Evolutionary conservation across 1,140 invertebrate genomes (phyloP), one percentile per base, ranked within the genome.

Genomic region (Tyrophagus putrescentiae): DNA sequence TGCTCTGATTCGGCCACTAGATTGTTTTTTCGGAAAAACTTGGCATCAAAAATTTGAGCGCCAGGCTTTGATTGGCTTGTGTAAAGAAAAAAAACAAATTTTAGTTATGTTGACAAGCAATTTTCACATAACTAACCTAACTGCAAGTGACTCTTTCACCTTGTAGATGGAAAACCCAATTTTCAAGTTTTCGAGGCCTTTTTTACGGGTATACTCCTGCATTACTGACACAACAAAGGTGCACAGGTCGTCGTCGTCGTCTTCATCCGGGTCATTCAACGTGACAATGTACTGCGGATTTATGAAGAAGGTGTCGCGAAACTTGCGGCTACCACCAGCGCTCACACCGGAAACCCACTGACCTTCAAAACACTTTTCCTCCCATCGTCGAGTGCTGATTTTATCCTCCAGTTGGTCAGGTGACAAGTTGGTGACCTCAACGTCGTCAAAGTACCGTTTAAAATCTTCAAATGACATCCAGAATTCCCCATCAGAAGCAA

Each of bases 401-500:
- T 84, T 82, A 23, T 89, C 85, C 36, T 83, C 82, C 64, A 95
- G 72, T 0, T 89, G 88, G 67, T 96, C 91, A 0, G 95, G 68
- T 6, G 61, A 64, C 25, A 68, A 56, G 59, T 68, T 68, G 29
- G 66, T 67, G 21, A 68, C 66, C 39, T 68, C 68, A n/a, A 68
- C 42, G 5, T 62, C 52, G 4, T 63, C 61, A 54, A 67, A 68
- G 28, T 68, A 68, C 9, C 44, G 36, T 50, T 67, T 61, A 32
- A 68, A 68, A 34, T 68, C 68, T 28, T 65, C 62, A 44, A 62
- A 68, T 0, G 66, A 65, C 34, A 68, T 68, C 95, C 95, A 99
- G 73, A 98, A 99, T 75, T 99, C 95, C 36, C 95, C 95, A 70
- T 99, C 95, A 44, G 84, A 78, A 65, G 91, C 89, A 67, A 98